Evolutionary conservation across 2,888 invertebrate species (phyloP), one percentile per base, ranked within the genome.

Genomic region (Nomada fucata): DNA sequence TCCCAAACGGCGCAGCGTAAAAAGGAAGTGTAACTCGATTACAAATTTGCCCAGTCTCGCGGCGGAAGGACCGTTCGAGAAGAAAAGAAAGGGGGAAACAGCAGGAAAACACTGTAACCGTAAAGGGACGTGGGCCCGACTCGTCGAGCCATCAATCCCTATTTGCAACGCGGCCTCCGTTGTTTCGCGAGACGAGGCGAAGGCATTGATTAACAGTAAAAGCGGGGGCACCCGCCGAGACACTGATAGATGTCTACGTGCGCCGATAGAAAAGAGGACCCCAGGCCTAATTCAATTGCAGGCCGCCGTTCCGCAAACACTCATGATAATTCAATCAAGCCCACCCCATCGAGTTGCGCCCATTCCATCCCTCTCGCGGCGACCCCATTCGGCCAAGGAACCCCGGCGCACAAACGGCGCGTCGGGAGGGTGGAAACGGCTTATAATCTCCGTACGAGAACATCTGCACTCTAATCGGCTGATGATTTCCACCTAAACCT

Each of bases 281-380:
- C 70, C 70, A 77, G 86, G 86, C 88, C 90, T 93, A 93, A 93
- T 93, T 93, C 93, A 91, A 93, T 93, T 93, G 93, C 90, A 92
- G 84, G 90, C 91, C 91, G 90, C 91, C 92, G 92, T 91, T 93
- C 92, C 93, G 91, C 93, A 93, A 93, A 93, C 93, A 93, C 93
- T 93, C 93, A 91, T 92, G 93, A 93, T 93, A 93, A 93, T 93
- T 93, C 93, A 93, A 93, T 93, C 93, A 90, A 89, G 90, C 79
- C 89, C 89, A 87, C 89, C 91, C 91, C 86, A 79, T 76, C 77
- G 79, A 75, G 81, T 79, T 78, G 76, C 76, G 76, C 61, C 83
- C 63, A 71, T 81, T 74, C 79, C 67, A 26, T 65, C 75, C 76
- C 73, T 69, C 47, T 69, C 53, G 80, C 64, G 81, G 70, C 70